phyloP scores from a whole-genome alignment of 2,888 invertebrate genomes.

The Adelognathus sp. region DNA sequence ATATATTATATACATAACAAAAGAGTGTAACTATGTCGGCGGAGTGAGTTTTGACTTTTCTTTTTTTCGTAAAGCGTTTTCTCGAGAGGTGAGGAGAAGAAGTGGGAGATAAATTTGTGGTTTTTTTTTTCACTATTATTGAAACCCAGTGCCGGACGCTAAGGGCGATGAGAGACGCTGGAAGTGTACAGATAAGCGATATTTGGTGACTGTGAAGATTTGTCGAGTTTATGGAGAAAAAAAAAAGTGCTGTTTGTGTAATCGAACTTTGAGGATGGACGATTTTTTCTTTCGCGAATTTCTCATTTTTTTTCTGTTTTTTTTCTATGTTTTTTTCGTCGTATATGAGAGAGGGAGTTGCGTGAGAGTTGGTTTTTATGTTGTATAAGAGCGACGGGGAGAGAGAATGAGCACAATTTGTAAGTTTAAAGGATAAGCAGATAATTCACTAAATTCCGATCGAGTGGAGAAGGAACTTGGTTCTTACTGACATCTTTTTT shows the following conservation, averaged over 20 bases:
- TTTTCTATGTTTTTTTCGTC: not conserved
- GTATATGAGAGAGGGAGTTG: not conserved
- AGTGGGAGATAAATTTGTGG: conserved; percentile 44
- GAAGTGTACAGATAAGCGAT: conserved; percentile 58
- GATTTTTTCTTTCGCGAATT: conserved; percentile 29
- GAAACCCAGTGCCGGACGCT: conserved; percentile 70
- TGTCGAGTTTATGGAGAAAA: not conserved
- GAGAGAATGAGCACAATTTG: conserved; percentile 33
- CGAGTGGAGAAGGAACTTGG: conserved; percentile 66
- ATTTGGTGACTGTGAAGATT: conserved; percentile 24
- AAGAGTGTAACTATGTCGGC: conserved; percentile 29
- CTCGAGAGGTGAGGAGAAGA: not conserved
- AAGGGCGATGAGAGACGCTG: conserved; percentile 43
- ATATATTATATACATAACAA: conserved; percentile 37
- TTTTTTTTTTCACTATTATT: conserved; percentile 58
- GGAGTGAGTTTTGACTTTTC: conserved; percentile 52
- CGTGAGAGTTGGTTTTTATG: not conserved
- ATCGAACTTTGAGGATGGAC: conserved; percentile 15
- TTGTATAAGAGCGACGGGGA: not conserved
- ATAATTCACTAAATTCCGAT: conserved; percentile 58
- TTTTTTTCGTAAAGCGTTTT: conserved; percentile 20
- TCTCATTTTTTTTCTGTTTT: conserved; percentile 34
- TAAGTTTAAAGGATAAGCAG: conserved; percentile 29
- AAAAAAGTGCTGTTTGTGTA: not conserved
- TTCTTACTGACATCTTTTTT: conserved; percentile 40